A percentile compares a stretch with the other conserved stretches of the same genome.
phyloP scores from a whole-genome alignment of 2,113 vertebrate species.

The Acanthisitta chloris region DNA sequence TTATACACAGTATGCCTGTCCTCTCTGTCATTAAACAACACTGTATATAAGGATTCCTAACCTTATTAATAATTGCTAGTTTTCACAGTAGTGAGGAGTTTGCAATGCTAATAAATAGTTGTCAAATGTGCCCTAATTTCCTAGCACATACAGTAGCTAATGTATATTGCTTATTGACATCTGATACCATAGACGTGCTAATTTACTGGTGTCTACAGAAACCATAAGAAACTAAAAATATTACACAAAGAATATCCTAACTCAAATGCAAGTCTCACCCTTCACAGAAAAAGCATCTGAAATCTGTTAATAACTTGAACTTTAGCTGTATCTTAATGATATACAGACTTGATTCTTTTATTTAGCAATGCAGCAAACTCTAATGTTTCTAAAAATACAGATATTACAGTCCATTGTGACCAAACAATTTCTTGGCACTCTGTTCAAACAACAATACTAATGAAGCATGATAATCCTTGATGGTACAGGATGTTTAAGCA shows the following conservation, averaged over 20 bases:
- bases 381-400: conserved; percentile 39
- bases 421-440: conserved; percentile 3
- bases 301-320: conserved; percentile 36
- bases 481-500: conserved; percentile 12
- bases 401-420: not conserved
- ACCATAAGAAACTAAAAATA: not conserved
- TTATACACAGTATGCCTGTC: not conserved
- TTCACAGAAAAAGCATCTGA: conserved; percentile 27
- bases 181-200: not conserved
- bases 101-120: not conserved
- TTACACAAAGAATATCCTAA: not conserved
- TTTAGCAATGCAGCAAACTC: not conserved
- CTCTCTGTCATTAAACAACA: not conserved
- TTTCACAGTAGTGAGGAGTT: not conserved
- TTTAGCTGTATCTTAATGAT: conserved; percentile 2
- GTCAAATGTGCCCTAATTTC: not conserved
- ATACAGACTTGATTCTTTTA: not conserved
- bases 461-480: conserved; percentile 10
- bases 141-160: not conserved
- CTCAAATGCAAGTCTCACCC: not conserved
- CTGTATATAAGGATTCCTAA: not conserved
- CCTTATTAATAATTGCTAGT: not conserved
- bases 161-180: not conserved
- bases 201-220: not conserved
- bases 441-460: conserved; percentile 23